Evolutionary conservation across 2,888 invertebrate genomes (phyloP), one percentile per base, ranked within the genome.

Genomic region (Antheraea yamamai): DNA sequence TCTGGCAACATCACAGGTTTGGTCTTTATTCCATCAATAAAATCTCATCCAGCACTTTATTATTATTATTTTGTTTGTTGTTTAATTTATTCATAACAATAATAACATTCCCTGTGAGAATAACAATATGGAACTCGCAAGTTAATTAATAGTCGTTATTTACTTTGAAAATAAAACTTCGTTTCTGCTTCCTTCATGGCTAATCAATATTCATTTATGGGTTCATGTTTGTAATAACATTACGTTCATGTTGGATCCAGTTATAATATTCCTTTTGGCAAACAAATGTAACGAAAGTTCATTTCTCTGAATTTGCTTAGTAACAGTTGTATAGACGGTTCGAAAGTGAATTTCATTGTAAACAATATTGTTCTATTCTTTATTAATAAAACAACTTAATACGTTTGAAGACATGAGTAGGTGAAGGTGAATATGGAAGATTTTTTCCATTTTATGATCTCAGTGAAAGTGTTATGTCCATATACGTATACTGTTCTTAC

Each of bases 121-220:
- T 12, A 30, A 66, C 16, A 30, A 66, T 30, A 66, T 3, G 14
- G 20, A 66, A 30, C 64, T 10, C 64, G 1, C 64, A 30, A 30
- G 26, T 26, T 16, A 14, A 14, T 30, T 66, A 30, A 26, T 23
- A 64, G 23, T 23, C 16, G 30, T 66, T 66, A 30, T 66, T 66
- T 66, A 66, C 64, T 66, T 16, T 66, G 64, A 66, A 26, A 66
- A 66, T 66, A 30, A 66, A 66, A 26, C 64, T 66, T 66, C n/a
- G 30, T 66, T 66, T 30, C 64, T 66, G 30, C 64, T 66, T 66
- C 64, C 64, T 26, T 66, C 4, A 16, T 66, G 30, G 64, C 26
- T 66, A 26, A 66, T 66, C 64, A 16, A 66, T 66, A 66, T 66
- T 66, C 26, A 66, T 30, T 30, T 30, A 26, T 16, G 64, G 64